phyloP scores from a whole-genome alignment of 2,888 invertebrate genomes.

The Eupithecia exiguata region DNA sequence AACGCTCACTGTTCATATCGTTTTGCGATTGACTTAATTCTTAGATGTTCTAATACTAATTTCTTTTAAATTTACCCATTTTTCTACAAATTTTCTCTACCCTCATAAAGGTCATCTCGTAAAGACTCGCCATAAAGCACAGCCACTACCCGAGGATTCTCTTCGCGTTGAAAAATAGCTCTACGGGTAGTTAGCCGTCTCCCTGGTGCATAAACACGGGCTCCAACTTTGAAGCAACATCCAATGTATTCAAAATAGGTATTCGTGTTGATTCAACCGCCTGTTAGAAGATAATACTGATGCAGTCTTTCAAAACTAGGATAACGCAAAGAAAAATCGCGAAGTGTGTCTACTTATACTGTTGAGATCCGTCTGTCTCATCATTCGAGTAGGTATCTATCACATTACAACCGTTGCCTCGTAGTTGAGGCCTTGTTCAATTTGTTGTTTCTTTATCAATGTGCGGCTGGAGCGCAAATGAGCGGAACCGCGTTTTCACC shows the following conservation, averaged over 20 bases:
- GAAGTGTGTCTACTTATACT: not conserved
- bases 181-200: constrained; percentile 35
- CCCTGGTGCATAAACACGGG: constrained; percentile 31
- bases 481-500: constrained; percentile 67
- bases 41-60: not conserved
- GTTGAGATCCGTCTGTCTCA: not conserved
- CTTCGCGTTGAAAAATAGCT: constrained; percentile 35
- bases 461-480: constrained; percentile 42
- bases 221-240: not conserved
- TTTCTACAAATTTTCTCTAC: not conserved
- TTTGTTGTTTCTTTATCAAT: constrained; percentile 41
- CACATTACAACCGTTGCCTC: not conserved
- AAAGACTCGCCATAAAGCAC: constrained; percentile 12
- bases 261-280: not conserved
- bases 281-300: not conserved
- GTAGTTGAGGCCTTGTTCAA: constrained; percentile 25
- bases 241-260: not conserved
- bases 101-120: constrained; percentile 3
- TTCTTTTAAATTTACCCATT: not conserved
- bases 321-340: not conserved
- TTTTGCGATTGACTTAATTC: not conserved
- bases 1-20: no score
- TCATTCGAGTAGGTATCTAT: not conserved
- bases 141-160: constrained; percentile 16
- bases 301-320: not conserved